Evolutionary conservation across 2,888 invertebrate species (phyloP).

Genomic region (Sepiola atlantica): DNA sequence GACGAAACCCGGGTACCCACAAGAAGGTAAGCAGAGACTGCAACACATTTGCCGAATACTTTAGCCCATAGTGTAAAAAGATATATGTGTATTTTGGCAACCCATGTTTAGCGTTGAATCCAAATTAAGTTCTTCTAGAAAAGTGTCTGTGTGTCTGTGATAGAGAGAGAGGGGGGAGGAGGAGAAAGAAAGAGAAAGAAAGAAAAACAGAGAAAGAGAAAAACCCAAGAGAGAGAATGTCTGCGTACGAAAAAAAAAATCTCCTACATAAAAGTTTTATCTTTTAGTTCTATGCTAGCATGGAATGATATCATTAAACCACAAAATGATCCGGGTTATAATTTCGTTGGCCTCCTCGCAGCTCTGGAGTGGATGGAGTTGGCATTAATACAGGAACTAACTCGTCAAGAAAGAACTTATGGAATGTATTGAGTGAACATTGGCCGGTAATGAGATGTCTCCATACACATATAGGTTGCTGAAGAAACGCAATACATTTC

Average conservation of each 20-base stretch:
- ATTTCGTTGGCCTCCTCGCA: background rate
- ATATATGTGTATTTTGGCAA: background rate
- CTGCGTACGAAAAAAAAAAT: background rate
- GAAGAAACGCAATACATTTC: background rate
- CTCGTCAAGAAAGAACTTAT: background rate
- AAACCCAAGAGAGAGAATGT: too few relatives aligned
- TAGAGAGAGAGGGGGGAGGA: too few relatives aligned
- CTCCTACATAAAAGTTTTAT: background rate
- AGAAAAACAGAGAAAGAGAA: background rate
- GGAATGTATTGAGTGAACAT: background rate
- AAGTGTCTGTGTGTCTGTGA: too few relatives aligned
- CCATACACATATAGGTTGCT: background rate
- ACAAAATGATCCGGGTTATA: background rate
- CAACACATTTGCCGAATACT: too few relatives aligned
- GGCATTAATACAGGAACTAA: background rate
- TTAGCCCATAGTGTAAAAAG: too few relatives aligned
- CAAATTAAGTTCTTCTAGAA: background rate
- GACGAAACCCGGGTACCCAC: too few relatives aligned
- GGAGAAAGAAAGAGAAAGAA: background rate
- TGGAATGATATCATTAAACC: background rate
- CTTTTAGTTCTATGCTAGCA: background rate
- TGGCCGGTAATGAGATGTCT: background rate
- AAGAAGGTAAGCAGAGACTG: too few relatives aligned
- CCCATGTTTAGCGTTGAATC: background rate
- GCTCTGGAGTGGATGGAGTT: background rate